Evolutionary conservation across 2,113 vertebrate genomes (phyloP).

Genomic region (Hippocampus comes): DNA sequence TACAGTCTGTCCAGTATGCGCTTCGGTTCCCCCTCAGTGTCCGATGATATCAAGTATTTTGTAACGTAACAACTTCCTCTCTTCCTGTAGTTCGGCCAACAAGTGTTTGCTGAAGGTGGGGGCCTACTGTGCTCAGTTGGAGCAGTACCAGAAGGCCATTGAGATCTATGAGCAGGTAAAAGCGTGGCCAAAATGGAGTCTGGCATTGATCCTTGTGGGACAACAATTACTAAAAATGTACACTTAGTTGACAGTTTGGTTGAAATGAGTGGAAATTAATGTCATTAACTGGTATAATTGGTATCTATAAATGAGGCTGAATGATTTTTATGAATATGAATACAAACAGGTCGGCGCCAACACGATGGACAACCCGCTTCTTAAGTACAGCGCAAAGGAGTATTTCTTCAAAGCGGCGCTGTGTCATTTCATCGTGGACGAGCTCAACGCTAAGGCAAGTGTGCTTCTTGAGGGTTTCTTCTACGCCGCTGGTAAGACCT

Average conservation of each 20-base stretch:
- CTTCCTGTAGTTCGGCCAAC: constrained; percentile 83
- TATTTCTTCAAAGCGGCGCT: constrained; percentile 98
- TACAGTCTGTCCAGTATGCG: neutral
- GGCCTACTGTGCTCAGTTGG: constrained; percentile 88
- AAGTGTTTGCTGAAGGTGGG: constrained; percentile 98
- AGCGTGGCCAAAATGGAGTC: neutral
- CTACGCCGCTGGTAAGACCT: neutral
- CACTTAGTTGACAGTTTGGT: neutral
- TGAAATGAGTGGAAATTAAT: neutral
- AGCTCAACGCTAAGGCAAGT: constrained; percentile 91
- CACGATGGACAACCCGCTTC: constrained; percentile 94
- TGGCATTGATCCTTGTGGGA: neutral
- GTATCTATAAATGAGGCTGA: neutral
- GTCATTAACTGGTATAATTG: neutral
- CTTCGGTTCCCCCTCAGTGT: neutral
- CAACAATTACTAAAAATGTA: neutral
- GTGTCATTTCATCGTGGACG: constrained; percentile 97
- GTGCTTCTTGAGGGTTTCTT: neutral
- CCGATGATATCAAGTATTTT: neutral
- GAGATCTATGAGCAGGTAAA: constrained; percentile 97
- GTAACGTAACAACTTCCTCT: neutral
- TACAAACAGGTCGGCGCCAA: constrained; percentile 83
- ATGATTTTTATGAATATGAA: neutral
- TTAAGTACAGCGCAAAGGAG: constrained; percentile 98
- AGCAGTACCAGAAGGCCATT: constrained; percentile 94